phyloP scores from a whole-genome alignment of 2,113 vertebrate species.

The Anhinga anhinga region DNA sequence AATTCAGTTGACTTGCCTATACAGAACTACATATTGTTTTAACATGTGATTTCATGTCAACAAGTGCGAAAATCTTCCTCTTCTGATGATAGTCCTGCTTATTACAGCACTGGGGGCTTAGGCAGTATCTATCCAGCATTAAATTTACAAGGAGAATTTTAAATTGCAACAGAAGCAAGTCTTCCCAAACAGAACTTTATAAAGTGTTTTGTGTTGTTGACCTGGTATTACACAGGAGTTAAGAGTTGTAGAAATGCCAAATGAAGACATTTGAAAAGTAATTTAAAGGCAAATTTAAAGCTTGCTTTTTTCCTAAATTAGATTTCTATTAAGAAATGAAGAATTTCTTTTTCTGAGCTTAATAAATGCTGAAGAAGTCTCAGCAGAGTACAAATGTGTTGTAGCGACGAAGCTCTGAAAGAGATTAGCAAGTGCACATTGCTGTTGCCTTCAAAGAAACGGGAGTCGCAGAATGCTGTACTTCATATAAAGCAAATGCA shows the following conservation, averaged over 20 bases:
- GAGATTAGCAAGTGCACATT: not conserved
- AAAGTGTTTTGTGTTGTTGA: not conserved
- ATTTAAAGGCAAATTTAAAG: not conserved
- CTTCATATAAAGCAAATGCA: not conserved
- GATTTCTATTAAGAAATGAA: not conserved
- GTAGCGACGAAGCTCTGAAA: not conserved
- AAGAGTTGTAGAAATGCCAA: not conserved
- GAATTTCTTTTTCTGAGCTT: not conserved
- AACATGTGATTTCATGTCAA: not conserved
- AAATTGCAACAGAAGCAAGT: not conserved
- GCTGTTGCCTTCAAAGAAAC: not conserved
- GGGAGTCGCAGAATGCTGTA: not conserved
- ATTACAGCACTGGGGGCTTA: not conserved
- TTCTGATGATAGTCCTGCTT: not conserved
- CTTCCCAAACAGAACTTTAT: not conserved
- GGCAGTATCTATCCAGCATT: not conserved
- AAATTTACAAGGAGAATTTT: not conserved
- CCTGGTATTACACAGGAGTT: not conserved
- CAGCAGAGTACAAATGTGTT: not conserved
- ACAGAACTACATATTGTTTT: too few species aligned
- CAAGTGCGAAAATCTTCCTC: not conserved
- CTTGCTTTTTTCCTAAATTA: not conserved
- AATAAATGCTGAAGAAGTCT: not conserved
- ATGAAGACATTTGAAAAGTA: not conserved
- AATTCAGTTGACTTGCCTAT: not conserved